phyloP scores from a whole-genome alignment of 2,888 invertebrate genomes.

The Euplexia lucipara region DNA sequence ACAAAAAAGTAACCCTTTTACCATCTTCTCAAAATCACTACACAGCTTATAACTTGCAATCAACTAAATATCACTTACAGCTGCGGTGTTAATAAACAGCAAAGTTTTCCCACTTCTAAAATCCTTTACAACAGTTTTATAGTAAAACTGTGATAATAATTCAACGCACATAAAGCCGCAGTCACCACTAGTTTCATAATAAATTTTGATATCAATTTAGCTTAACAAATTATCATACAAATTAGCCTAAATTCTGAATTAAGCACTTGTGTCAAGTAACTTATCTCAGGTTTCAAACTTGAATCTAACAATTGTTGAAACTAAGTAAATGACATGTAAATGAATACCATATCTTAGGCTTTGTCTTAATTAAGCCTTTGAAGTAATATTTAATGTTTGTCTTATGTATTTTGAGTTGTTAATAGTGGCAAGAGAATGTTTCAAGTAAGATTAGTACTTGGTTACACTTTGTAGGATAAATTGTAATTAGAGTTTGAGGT shows the following conservation, averaged over 20 bases:
- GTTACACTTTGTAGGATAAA: constrained; percentile 9
- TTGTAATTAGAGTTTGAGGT: not conserved
- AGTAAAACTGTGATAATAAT: constrained; percentile 12
- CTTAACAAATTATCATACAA: constrained; percentile 23
- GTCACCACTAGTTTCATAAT: constrained; percentile 7
- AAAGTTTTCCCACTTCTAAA: constrained; percentile 9
- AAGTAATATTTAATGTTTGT: constrained; percentile 35
- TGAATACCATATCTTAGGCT: constrained; percentile 11
- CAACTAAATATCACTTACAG: not conserved
- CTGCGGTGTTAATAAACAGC: constrained; percentile 1
- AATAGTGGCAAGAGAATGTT: constrained; percentile 10
- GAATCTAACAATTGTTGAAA: constrained; percentile 30
- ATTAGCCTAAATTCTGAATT: constrained; percentile 26
- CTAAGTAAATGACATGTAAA: constrained; percentile 37
- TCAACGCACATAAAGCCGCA: constrained; percentile 1
- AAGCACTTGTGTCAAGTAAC: constrained; percentile 7
- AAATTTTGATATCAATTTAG: constrained; percentile 31
- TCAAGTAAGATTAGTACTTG: not conserved
- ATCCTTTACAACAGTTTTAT: not conserved
- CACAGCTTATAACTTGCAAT: not conserved
- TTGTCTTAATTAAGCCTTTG: constrained; percentile 35
- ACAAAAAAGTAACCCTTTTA: too few species aligned
- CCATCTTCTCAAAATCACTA: too few species aligned
- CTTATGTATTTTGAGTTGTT: constrained; percentile 19
- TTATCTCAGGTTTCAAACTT: constrained; percentile 33